Percentiles rank a stretch among this genome's conserved stretches.
Evolutionary conservation across 1,140 invertebrate species (phyloP).

Genomic region (Globodera rostochiensis): DNA sequence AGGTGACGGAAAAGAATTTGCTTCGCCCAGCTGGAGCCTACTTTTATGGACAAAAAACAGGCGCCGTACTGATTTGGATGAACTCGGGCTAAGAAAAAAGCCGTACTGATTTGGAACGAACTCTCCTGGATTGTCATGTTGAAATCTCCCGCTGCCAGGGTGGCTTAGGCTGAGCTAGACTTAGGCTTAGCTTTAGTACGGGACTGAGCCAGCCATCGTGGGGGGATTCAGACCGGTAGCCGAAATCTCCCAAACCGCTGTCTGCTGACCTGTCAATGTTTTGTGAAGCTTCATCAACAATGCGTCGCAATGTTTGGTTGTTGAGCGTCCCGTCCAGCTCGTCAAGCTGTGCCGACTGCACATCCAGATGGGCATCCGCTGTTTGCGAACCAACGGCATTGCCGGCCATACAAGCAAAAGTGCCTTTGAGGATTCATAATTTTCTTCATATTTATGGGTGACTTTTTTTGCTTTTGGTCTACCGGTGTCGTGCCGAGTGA

Average conservation of each 20-base stretch:
- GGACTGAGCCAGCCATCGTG: too few species aligned
- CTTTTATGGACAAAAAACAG: too few species aligned
- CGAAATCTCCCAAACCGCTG: not conserved
- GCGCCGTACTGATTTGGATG: too few species aligned
- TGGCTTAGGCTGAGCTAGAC: too few species aligned
- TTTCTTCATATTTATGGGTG: not conserved
- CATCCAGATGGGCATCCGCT: constrained; percentile 48
- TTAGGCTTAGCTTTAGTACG: too few species aligned
- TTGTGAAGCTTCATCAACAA: constrained; percentile 57
- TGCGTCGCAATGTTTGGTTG: constrained; percentile 49
- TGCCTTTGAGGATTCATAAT: constrained; percentile 41
- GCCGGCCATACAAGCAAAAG: constrained; percentile 63
- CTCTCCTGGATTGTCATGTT: too few species aligned
- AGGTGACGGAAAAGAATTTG: too few species aligned
- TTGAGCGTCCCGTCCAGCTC: constrained; percentile 50
- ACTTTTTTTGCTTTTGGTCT: not conserved
- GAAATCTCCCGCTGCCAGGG: too few species aligned
- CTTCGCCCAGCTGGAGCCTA: too few species aligned
- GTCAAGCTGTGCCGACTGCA: constrained; percentile 48
- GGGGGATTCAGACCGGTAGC: too few species aligned
- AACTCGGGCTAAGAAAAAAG: too few species aligned
- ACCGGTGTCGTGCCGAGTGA: constrained; percentile 29
- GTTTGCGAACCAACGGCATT: constrained; percentile 61
- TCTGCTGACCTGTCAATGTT: constrained; percentile 57
- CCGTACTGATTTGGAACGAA: too few species aligned